A percentile compares a stretch with the other conserved stretches of the same genome.
phyloP scores from a whole-genome alignment of 1,140 invertebrate species.

The Augochlora pura region DNA sequence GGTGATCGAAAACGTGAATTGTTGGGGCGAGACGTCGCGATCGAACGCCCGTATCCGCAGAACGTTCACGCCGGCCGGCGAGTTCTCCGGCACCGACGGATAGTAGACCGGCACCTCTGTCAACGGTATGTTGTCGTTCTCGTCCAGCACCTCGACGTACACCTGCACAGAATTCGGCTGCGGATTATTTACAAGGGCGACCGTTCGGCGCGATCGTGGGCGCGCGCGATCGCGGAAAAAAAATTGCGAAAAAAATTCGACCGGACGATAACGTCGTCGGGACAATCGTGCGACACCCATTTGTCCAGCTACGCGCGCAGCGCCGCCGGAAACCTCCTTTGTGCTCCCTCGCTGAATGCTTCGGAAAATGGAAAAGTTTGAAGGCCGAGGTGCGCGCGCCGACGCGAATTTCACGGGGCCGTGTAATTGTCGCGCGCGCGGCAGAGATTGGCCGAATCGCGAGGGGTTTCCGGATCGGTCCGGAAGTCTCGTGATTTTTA shows the following conservation, averaged over 20 bases:
- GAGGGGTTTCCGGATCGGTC: too few relatives aligned
- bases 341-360: too few relatives aligned
- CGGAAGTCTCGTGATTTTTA: too few relatives aligned
- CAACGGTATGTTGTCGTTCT: slow-evolving; percentile 96
- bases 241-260: slow-evolving; percentile 17
- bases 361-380: too few relatives aligned
- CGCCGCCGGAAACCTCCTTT: not conserved
- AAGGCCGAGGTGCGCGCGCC: too few relatives aligned
- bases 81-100: slow-evolving; percentile 91
- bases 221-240: slow-evolving; percentile 1
- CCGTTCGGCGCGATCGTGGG: not conserved
- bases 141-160: slow-evolving; percentile 93
- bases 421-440: too few relatives aligned
- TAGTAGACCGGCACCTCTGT: slow-evolving; percentile 93
- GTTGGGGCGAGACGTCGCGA: slow-evolving; percentile 86
- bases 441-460: too few relatives aligned
- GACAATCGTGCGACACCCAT: too few relatives aligned
- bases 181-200: slow-evolving; percentile 36
- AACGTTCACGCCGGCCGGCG: slow-evolving; percentile 86
- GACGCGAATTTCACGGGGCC: too few relatives aligned
- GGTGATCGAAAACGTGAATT: slow-evolving; percentile 90
- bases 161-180: slow-evolving; percentile 82
- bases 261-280: not conserved
- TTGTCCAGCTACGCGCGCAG: too few relatives aligned
- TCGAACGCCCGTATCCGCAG: slow-evolving; percentile 90